Conservation (phyloP, 2,797 vertebrate species). For the Enteromius thamalakanensis region DNA sequence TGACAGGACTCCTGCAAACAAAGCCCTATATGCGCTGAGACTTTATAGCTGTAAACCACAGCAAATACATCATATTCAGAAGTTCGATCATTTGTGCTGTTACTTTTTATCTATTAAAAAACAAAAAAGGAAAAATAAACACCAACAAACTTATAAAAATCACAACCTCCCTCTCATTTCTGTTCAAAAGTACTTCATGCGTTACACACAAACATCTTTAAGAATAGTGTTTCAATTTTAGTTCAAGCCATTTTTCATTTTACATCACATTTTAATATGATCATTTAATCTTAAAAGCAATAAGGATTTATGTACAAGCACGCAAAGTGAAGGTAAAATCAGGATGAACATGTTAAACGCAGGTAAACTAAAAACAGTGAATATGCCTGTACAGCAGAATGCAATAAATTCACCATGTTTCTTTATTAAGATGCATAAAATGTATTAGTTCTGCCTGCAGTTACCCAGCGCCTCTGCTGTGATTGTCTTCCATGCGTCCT, state of each 20-base stretch:
- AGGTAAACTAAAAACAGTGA: conserved; percentile 61
- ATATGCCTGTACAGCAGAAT: conserved; percentile 49
- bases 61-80: conserved; percentile 3
- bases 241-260: conserved; percentile 35
- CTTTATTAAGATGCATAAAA: conserved; percentile 67
- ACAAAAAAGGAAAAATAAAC: conserved; percentile 33
- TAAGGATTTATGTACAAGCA: conserved; percentile 48
- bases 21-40: not conserved
- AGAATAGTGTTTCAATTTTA: conserved; percentile 46
- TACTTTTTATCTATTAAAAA: conserved; percentile 22
- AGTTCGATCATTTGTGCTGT: conserved; percentile 26
- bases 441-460: conserved; percentile 60
- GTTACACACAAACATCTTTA: conserved; percentile 40
- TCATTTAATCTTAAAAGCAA: conserved; percentile 59
- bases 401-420: conserved; percentile 50
- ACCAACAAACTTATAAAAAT: conserved; percentile 46
- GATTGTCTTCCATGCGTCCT: conserved; percentile 60
- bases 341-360: conserved; percentile 67
- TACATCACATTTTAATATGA: conserved; percentile 39
- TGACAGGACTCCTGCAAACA: conserved; percentile 5
- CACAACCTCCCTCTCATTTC: conserved; percentile 27
- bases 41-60: not conserved
- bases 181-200: conserved; percentile 39
- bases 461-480: conserved; percentile 66
- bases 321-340: conserved; percentile 44